Conservation (phyloP, 2,113 vertebrate genomes). For the Chloebia gouldiae region DNA sequence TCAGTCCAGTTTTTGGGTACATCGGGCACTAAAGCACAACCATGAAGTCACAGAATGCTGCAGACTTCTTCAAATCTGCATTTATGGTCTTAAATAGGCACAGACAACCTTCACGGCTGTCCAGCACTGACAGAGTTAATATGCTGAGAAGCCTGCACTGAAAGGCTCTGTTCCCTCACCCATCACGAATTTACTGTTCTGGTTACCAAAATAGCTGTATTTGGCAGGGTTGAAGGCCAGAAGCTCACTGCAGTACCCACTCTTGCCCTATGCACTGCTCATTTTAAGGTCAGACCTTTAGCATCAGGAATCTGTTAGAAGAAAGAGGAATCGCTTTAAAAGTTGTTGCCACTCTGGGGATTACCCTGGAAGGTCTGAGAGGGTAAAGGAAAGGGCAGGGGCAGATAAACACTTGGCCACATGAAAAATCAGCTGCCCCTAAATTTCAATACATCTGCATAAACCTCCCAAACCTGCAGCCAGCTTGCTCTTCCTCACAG, state of each 20-base stretch:
- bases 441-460: not conserved
- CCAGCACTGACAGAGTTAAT: slow-evolving; percentile 27
- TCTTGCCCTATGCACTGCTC: slow-evolving; percentile 14
- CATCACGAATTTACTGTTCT: not conserved
- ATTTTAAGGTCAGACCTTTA: slow-evolving; percentile 58
- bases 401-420: slow-evolving; percentile 15
- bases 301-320: slow-evolving; percentile 63
- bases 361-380: not conserved
- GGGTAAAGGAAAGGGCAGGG: slow-evolving; percentile 41
- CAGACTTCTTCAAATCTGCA: not conserved
- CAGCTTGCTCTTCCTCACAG: not conserved
- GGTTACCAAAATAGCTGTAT: not conserved
- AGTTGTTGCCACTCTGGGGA: slow-evolving; percentile 20
- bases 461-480: not conserved
- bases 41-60: not conserved
- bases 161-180: not conserved
- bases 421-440: not conserved
- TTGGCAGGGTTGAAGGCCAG: slow-evolving; percentile 15
- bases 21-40: not conserved
- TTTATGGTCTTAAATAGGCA: not conserved
- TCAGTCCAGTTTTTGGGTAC: not conserved
- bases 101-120: not conserved
- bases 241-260: not conserved
- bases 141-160: not conserved
- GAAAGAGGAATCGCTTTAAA: slow-evolving; percentile 18